Conservation (phyloP, 2,797 vertebrate genomes). For the Megalops cyprinoides region DNA sequence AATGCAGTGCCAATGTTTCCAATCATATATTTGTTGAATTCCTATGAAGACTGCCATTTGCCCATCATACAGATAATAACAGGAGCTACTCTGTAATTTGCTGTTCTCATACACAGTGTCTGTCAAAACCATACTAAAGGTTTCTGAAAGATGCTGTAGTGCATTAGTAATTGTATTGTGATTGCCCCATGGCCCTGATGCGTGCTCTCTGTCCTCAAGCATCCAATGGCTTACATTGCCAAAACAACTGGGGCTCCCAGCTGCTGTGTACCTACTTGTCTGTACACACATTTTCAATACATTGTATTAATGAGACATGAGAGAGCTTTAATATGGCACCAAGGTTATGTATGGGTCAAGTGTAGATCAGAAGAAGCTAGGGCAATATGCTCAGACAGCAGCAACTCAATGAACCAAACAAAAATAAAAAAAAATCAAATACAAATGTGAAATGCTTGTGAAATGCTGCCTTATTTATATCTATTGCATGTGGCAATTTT, state of each 20-base stretch:
- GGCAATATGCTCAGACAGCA: background rate
- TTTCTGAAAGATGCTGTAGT: background rate
- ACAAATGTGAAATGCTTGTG: too few relatives aligned
- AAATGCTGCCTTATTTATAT: background rate
- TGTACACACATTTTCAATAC: too few relatives aligned
- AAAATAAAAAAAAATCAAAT: background rate
- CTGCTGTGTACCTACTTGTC: too few relatives aligned
- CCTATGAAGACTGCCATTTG: background rate
- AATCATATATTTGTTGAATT: background rate
- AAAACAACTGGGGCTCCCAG: background rate
- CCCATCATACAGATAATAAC: background rate
- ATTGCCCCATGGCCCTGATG: background rate
- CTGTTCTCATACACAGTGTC: background rate
- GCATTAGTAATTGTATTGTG: background rate
- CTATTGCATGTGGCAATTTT: background rate
- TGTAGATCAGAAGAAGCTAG: background rate
- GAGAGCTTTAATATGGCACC: too few relatives aligned
- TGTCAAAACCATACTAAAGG: too few relatives aligned
- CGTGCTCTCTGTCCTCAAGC: background rate
- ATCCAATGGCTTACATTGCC: background rate
- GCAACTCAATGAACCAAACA: background rate
- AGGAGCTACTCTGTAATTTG: background rate
- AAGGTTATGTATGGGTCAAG: too few relatives aligned
- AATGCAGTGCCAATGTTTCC: background rate
- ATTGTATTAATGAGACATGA: too few relatives aligned